Evolutionary conservation across 2,797 vertebrate genomes (phyloP), one percentile per base, ranked within the genome.

Genomic region (Acomys russatus): DNA sequence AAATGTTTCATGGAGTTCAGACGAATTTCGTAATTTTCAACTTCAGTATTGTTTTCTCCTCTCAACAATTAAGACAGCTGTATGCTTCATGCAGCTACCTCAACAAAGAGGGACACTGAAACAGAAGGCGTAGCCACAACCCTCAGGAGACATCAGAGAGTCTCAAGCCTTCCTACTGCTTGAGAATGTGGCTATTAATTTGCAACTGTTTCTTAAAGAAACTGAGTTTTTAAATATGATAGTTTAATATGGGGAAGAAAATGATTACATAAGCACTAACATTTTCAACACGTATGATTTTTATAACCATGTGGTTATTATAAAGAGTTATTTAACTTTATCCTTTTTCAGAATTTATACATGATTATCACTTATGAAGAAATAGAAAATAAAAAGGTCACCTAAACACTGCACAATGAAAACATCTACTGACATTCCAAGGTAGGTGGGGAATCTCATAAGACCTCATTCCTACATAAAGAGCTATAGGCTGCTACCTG

Each of bases 71-170:
- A 44, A 84, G 5, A 12, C 0, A 66, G 1, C 30, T 30, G 0
- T 12, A 1, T 63, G 17, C 35, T 54, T 56, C 76, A 25, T 22
- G 59, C n/a, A 56, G 8, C 22, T 70, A 28, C 14, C 35, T 38
- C 11, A 17, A 7, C 1, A 3, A 1, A 2, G 38, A 86, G 23
- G 22, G 78, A 23, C 18, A 1, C 15, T 23, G 22, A 44, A 1
- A 1, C 1, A 25, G 9, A 25, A 49, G 6, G 0, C 4, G 1
- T 0, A 66, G 9, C 44, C 61, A 6, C 18, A 54, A 63, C 73
- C n/a, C 28, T 70, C 44, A 18, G 2, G 17, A 35, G n/a, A 35
- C 18, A 14, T 44, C 10, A 0, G 0, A 0, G 18, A 18, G 11
- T 6, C 1, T 9, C 15, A 28, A 54, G 18, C 30, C 35, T 17